Evolutionary conservation across 1,140 invertebrate genomes (phyloP).

Genomic region (Pachyrhynchus sulphureomaculatus): DNA sequence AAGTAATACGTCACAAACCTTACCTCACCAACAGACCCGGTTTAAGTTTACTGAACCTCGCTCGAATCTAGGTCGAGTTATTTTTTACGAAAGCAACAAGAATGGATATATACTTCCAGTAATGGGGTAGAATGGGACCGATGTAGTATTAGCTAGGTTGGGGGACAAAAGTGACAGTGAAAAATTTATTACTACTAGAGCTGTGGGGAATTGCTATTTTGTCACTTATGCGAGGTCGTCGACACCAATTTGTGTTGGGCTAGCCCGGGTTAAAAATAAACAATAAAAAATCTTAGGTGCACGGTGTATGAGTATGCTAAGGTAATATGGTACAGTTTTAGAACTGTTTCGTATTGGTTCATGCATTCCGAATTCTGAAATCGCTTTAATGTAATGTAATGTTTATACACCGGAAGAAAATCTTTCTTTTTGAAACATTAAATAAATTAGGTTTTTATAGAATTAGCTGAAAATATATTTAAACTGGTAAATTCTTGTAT

Average conservation of each 20-base stretch:
- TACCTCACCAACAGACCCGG: constrained; percentile 38
- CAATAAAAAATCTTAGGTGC: neutral
- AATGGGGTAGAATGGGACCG: constrained; percentile 17
- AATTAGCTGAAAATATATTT: too few relatives aligned
- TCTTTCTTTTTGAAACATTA: too few relatives aligned
- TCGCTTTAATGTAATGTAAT: too few relatives aligned
- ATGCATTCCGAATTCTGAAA: neutral
- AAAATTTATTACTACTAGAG: constrained; percentile 39
- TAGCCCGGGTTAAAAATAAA: constrained; percentile 9
- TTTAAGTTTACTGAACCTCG: constrained; percentile 43
- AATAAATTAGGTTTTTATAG: too few relatives aligned
- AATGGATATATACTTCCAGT: constrained; percentile 7
- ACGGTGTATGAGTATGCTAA: neutral
- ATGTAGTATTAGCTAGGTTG: constrained; percentile 20
- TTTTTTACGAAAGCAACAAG: constrained; percentile 16
- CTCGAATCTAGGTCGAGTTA: constrained; percentile 36
- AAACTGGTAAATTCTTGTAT: too few relatives aligned
- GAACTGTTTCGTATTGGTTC: neutral
- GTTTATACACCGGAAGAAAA: too few relatives aligned
- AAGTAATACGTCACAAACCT: constrained; percentile 42
- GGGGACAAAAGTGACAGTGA: constrained; percentile 45
- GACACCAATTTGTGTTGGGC: constrained; percentile 3
- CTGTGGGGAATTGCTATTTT: constrained; percentile 14
- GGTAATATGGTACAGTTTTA: neutral
- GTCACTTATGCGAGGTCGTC: constrained; percentile 20